Evolutionary conservation across 1,140 invertebrate species (phyloP).

Genomic region (Epicauta chinensis): DNA sequence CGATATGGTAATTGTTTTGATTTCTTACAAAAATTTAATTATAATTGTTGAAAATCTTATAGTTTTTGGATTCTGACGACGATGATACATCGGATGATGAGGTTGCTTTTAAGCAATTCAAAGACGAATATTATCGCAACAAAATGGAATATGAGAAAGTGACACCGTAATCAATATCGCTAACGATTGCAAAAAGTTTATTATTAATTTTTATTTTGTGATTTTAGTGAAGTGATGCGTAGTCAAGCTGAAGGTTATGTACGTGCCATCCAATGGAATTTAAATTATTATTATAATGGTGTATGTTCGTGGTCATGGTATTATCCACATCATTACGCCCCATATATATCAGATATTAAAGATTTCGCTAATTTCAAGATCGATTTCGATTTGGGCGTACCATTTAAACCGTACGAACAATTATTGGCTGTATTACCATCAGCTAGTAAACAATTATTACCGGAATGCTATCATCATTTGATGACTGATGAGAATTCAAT

Average conservation of each 20-base stretch:
- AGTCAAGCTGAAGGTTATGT: slow-evolving; percentile 87
- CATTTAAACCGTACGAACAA: slow-evolving; percentile 94
- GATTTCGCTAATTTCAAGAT: slow-evolving; percentile 68
- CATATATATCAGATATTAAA: slow-evolving; percentile 89
- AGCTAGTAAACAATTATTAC: slow-evolving; percentile 74
- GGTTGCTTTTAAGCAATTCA: slow-evolving; percentile 71
- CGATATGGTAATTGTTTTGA: slow-evolving; percentile 47
- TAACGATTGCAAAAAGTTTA: too few species aligned
- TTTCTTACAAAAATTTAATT: slow-evolving; percentile 18
- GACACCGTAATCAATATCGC: slow-evolving; percentile 54
- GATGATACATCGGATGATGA: slow-evolving; percentile 45
- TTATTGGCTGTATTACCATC: slow-evolving; percentile 86
- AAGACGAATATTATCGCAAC: slow-evolving; percentile 86
- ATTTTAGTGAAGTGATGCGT: slow-evolving; percentile 62
- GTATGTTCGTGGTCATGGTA: slow-evolving; percentile 97
- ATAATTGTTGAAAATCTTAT: slow-evolving; percentile 24
- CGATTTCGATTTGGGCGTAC: slow-evolving; percentile 75
- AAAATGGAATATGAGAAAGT: slow-evolving; percentile 78
- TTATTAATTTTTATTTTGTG: slow-evolving; percentile 16
- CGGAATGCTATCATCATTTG: slow-evolving; percentile 71
- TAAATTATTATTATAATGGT: slow-evolving; percentile 95
- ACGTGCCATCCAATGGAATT: slow-evolving; percentile 90
- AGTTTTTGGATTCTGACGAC: slow-evolving; percentile 17
- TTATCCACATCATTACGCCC: slow-evolving; percentile 95
- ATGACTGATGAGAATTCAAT: slow-evolving; percentile 78